phyloP scores from a whole-genome alignment of 37 sponge, comb jelly and placozoan species.

The Beroe forskalii region DNA sequence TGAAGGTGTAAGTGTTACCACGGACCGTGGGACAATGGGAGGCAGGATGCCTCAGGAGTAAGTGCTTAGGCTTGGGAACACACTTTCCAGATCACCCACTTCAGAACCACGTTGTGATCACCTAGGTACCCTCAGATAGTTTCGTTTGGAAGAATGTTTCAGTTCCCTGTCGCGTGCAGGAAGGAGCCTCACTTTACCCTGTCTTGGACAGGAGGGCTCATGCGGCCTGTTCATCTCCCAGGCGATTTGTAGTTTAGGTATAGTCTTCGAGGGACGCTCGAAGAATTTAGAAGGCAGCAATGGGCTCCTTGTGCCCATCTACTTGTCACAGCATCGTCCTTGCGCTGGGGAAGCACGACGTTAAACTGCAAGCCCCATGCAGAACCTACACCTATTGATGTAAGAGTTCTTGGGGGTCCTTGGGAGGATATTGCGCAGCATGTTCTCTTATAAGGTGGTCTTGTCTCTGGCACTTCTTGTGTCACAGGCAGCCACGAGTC shows the following conservation, averaged over 20 bases:
- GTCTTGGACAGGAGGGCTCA: too few relatives aligned
- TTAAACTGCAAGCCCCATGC: slow-evolving; percentile 56
- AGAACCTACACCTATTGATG: neutral
- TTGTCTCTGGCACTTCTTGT: neutral
- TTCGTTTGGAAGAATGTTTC: too few relatives aligned
- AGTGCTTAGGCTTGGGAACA: neutral
- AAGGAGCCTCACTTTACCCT: too few relatives aligned
- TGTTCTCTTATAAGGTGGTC: neutral
- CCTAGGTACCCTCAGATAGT: too few relatives aligned
- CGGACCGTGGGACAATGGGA: neutral
- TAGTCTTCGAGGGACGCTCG: too few relatives aligned
- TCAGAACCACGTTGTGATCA: too few relatives aligned
- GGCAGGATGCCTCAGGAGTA: neutral
- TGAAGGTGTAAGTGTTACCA: neutral
- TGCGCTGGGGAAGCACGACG: slow-evolving; percentile 60
- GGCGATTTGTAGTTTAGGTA: too few relatives aligned
- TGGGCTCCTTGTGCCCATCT: too few relatives aligned
- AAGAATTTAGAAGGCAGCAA: too few relatives aligned
- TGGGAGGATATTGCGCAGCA: neutral
- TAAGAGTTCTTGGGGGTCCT: neutral
- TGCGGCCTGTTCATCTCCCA: too few relatives aligned
- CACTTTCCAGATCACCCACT: neutral
- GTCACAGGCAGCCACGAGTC: too few relatives aligned
- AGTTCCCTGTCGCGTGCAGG: too few relatives aligned
- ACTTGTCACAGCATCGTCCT: neutral